A percentile compares a stretch with the other conserved stretches of the same genome.
These are phyloP conservation scores for Sebastiscus albofasciatus DNA, from an alignment of 2,797 vertebrate species.

Conservation along the genomic window DNA sequence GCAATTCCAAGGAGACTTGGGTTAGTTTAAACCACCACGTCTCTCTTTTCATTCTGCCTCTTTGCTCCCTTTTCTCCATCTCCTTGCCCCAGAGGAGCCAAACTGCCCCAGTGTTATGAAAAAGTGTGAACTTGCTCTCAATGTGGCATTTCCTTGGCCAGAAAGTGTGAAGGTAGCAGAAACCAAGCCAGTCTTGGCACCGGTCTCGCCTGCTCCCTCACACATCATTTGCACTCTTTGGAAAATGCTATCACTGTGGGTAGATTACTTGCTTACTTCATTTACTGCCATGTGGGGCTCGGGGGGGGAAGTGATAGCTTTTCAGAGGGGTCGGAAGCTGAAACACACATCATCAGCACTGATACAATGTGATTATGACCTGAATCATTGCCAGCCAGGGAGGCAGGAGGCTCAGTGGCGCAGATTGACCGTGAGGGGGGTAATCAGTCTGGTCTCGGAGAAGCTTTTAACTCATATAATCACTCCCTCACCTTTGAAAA, in stretches of 20 bases:
- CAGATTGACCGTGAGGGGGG: conserved; percentile 64
- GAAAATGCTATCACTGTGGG: conserved; percentile 73
- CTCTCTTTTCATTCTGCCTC: conserved; percentile 33
- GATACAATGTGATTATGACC: conserved; percentile 76
- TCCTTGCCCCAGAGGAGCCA: conserved; percentile 54
- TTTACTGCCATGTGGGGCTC: conserved; percentile 68
- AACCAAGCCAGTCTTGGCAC: conserved; percentile 62
- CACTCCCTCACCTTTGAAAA: conserved; percentile 53
- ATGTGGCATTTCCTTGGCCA: conserved; percentile 69
- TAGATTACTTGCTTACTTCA: conserved; percentile 79
- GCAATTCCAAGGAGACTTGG: conserved; percentile 14
- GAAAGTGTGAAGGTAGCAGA: conserved; percentile 75
- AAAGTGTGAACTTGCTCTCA: conserved; percentile 72
- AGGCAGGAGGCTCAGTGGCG: conserved; percentile 54
- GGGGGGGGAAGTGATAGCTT: conserved; percentile 60
- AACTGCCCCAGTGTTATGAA: conserved; percentile 67
- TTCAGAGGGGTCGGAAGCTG: conserved; percentile 62
- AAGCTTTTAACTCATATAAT: conserved; percentile 70
- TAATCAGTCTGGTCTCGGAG: conserved; percentile 69
- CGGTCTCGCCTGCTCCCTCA: conserved; percentile 48
- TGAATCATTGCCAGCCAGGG: conserved; percentile 70
- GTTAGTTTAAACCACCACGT: conserved; percentile 30
- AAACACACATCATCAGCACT: conserved; percentile 71
- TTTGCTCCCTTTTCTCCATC: conserved; percentile 45
- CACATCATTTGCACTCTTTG: conserved; percentile 78